Evolutionary conservation across 1,140 invertebrate species (phyloP).

Genomic region (Carposina sasakii): DNA sequence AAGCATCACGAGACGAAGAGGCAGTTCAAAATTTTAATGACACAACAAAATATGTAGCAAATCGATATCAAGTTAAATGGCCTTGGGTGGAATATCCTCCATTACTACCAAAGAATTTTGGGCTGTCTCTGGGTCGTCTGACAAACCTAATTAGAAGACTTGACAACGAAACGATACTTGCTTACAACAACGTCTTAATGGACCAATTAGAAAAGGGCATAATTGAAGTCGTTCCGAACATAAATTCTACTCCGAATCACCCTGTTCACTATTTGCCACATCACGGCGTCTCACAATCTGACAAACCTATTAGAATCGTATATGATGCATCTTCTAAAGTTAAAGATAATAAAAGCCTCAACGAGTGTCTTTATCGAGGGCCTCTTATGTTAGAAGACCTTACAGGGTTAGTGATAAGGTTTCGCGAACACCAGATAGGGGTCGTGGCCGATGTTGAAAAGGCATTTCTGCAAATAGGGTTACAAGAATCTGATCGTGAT

Average conservation of each 20-base stretch:
- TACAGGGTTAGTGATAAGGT: slow-evolving; percentile 5
- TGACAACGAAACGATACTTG: background rate
- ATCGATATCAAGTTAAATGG: too few relatives aligned
- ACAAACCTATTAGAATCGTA: background rate
- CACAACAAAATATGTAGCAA: too few relatives aligned
- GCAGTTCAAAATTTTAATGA: too few relatives aligned
- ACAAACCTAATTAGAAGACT: background rate
- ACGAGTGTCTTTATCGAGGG: slow-evolving; percentile 8
- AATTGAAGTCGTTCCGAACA: background rate
- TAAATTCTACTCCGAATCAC: background rate
- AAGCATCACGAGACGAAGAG: too few relatives aligned
- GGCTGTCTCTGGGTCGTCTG: too few relatives aligned
- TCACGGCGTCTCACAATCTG: background rate
- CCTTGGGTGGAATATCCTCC: too few relatives aligned
- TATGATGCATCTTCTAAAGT: slow-evolving; percentile 3
- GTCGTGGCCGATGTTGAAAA: slow-evolving; percentile 8
- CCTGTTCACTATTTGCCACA: slow-evolving; percentile 1
- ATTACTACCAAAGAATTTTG: too few relatives aligned
- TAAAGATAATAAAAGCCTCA: slow-evolving; percentile 5
- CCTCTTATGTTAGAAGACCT: slow-evolving; percentile 13
- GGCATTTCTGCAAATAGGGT: slow-evolving; percentile 14
- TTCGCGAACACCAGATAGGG: slow-evolving; percentile 7
- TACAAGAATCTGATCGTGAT: background rate
- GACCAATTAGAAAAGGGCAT: slow-evolving; percentile 7
- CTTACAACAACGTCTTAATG: background rate